Evolutionary conservation across 2,113 vertebrate species (phyloP).

Genomic region (Indri indri): DNA sequence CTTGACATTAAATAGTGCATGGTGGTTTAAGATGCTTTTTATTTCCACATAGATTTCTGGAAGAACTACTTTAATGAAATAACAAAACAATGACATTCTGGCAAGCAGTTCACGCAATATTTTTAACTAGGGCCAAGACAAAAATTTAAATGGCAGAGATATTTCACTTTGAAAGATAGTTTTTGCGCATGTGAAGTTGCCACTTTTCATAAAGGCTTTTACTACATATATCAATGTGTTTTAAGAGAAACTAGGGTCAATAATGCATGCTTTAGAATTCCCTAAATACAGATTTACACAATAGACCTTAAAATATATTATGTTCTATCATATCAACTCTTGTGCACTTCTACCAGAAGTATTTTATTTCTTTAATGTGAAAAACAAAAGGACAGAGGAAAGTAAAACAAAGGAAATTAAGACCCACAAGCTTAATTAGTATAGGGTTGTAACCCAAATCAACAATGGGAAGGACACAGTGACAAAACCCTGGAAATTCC

Average conservation of each 20-base stretch:
- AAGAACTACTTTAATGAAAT: slow-evolving; percentile 56
- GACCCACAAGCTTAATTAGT: slow-evolving; percentile 46
- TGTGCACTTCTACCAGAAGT: slow-evolving; percentile 72
- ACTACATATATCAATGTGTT: slow-evolving; percentile 80
- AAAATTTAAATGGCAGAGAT: slow-evolving; percentile 76
- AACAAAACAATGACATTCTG: slow-evolving; percentile 64
- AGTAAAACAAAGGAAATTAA: slow-evolving; percentile 60
- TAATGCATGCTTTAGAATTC: slow-evolving; percentile 84
- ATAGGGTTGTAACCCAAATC: slow-evolving; percentile 16
- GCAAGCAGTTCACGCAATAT: slow-evolving; percentile 31
- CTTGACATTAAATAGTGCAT: neutral
- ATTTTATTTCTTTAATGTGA: slow-evolving; percentile 82
- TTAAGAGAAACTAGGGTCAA: slow-evolving; percentile 83
- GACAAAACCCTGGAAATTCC: slow-evolving; percentile 65
- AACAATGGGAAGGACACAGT: slow-evolving; percentile 68
- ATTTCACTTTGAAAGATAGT: slow-evolving; percentile 83
- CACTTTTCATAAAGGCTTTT: slow-evolving; percentile 83
- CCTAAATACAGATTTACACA: slow-evolving; percentile 85
- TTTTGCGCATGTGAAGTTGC: slow-evolving; percentile 75
- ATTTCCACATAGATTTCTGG: slow-evolving; percentile 46
- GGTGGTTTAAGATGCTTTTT: slow-evolving; percentile 23
- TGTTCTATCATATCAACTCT: slow-evolving; percentile 77
- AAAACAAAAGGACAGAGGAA: slow-evolving; percentile 79
- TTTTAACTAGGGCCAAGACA: slow-evolving; percentile 70
- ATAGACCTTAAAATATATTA: slow-evolving; percentile 84